Evolutionary conservation across 2,888 invertebrate genomes (phyloP).

Genomic region (Oxytorus armatus): DNA sequence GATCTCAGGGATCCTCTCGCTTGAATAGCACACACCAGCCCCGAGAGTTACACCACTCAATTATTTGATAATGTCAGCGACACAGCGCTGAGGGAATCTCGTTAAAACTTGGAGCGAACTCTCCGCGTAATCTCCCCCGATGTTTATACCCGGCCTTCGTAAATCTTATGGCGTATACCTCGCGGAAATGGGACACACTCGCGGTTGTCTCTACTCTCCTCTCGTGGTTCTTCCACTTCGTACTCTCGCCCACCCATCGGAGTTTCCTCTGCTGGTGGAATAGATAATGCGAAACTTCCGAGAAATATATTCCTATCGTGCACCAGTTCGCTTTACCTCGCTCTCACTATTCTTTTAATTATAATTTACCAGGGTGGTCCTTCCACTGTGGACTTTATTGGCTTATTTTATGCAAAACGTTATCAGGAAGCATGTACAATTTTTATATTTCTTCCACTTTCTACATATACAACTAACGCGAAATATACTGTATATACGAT

Average conservation of each 20-base stretch:
- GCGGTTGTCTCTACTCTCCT: conserved; percentile 64
- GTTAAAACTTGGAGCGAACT: conserved; percentile 84
- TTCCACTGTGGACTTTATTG: conserved; percentile 37
- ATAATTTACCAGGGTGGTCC: conserved; percentile 56
- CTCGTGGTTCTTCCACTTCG: conserved; percentile 36
- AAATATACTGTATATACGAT: conserved; percentile 34
- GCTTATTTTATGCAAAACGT: conserved; percentile 52
- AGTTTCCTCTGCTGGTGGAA: conserved; percentile 69
- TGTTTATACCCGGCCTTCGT: conserved; percentile 82
- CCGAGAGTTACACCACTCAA: conserved; percentile 84
- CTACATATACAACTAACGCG: conserved; percentile 8
- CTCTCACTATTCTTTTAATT: conserved; percentile 62
- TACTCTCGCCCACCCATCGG: conserved; percentile 24
- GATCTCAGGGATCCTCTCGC: conserved; percentile 64
- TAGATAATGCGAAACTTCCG: conserved; percentile 80
- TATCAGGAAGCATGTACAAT: conserved; percentile 53
- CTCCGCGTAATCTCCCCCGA: conserved; percentile 83
- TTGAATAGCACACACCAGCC: conserved; percentile 81
- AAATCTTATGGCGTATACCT: conserved; percentile 76
- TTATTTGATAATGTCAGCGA: conserved; percentile 84
- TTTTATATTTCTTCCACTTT: conserved; percentile 38
- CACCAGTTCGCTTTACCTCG: conserved; percentile 50
- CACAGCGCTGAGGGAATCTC: conserved; percentile 83
- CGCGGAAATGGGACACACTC: conserved; percentile 58
- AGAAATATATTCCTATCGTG: conserved; percentile 64